Base-by-base conservation (phyloP, 2,888 invertebrate species). In the Amphipyra tragopoginis region DNA sequence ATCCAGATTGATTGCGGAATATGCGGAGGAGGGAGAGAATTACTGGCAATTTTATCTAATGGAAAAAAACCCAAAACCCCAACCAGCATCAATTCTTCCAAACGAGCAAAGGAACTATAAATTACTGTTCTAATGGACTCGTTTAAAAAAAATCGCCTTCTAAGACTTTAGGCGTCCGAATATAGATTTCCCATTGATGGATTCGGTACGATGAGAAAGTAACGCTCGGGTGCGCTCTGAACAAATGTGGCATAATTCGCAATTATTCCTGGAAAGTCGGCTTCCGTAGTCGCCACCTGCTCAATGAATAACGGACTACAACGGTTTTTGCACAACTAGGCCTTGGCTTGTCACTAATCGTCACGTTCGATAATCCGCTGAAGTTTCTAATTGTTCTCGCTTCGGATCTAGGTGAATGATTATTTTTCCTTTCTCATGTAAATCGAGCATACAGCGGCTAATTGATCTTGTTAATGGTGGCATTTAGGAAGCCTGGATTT, bases 311-410 rank as follows among this genome's bases (percentile, higher is more conserved):
- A 90, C 91, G 91, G 90, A 77, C 82, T 80, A 78, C 86, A 89
- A 91, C 89, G 90, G 90, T 86, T 90, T 90, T 89, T 87, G 90
- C 88, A 91, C 90, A 91, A 88, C 82, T 88, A 85, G 88, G 89
- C 84, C 87, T 89, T 81, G 79, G 77, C 77, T 81, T 83, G 84
- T 82, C 84, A 76, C 78, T 80, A 77, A 84, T 84, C 77, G 82
- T 85, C 86, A 86, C 83, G 86, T 86, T 80, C 78, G 72, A 75
- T 81, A 80, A 83, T 82, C 80, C 77, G 80, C 67, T 81, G 77
- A 76, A 79, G 81, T 86, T 86, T 86, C 82, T 87, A 86, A 87
- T 86, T 85, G 81, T 79, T 79, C 73, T 69, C 66, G 72, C 68
- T 63, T 65, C 64, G 53, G 65, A 76, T 74, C 75, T 70, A 75